phyloP scores from a whole-genome alignment of 2,113 vertebrate species.

The Gopherus evgoodei region DNA sequence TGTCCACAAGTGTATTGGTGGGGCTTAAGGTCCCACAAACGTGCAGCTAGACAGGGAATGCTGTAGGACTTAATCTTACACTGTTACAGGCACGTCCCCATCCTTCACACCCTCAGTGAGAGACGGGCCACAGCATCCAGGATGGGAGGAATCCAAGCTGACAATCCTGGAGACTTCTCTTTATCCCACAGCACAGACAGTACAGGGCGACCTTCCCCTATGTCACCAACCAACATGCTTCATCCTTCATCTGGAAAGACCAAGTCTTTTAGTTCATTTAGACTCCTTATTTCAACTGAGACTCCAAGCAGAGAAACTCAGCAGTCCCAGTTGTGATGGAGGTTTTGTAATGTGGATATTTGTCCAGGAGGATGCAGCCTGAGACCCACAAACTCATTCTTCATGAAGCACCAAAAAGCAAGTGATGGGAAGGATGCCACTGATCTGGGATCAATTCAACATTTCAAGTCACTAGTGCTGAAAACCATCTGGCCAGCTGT shows the following conservation, averaged over 20 bases:
- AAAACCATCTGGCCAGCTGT: not conserved
- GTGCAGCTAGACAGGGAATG: not conserved
- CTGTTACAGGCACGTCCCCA: not conserved
- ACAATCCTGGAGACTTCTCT: not conserved
- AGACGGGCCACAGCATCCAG: not conserved
- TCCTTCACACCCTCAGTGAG: not conserved
- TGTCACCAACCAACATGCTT: not conserved
- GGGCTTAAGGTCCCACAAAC: not conserved
- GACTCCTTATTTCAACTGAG: not conserved
- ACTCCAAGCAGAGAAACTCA: not conserved
- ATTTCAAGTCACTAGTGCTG: not conserved
- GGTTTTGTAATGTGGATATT: not conserved
- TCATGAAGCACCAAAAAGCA: not conserved
- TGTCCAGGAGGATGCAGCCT: not conserved
- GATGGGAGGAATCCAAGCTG: not conserved
- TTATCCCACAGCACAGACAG: not conserved
- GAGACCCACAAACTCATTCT: not conserved
- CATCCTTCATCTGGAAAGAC: not conserved
- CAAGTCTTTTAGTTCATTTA: not conserved
- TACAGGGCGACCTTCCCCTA: too few relatives aligned
- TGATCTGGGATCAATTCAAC: not conserved
- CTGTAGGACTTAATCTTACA: not conserved
- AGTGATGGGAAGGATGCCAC: not conserved
- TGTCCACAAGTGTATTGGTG: not conserved
- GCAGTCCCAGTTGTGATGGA: not conserved